Evolutionary conservation across 2,888 invertebrate genomes (phyloP), one percentile per base, ranked within the genome.

Genomic region (Cheilosia vulpina): DNA sequence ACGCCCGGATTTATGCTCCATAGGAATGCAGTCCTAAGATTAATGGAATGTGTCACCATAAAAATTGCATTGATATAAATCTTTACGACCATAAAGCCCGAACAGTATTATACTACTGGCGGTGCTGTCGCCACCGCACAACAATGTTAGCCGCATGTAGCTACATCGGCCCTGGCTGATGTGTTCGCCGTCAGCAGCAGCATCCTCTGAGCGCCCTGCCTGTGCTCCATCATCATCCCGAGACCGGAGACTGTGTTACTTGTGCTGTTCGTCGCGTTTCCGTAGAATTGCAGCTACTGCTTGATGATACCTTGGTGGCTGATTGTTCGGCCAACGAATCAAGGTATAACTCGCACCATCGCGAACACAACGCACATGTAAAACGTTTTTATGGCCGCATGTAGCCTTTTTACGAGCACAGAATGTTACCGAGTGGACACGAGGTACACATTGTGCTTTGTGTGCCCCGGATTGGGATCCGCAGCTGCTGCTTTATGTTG

Each of bases 11-110:
- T 69, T 75, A 75, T 55, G 15, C 53, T 47, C n/a, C 45, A 41
- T 24, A 34, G 50, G 80, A 62, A 80, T 71, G 69, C 75, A 80
- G 65, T 50, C 65, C 60, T 45, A 47, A 71, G 80, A 84, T 84
- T 75, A 84, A 84, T 84, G 80, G 84, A 80, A 76, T 84, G 79
- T 84, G 84, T 84, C 80, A 71, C 80, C 84, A 84, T 84, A 84
- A 84, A 84, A 84, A 84, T 71, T 71, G 80, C 80, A 69, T 80
- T 60, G 73, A 79, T 65, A 84, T 84, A 84, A 84, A 79, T 84
- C 79, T 84, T 75, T 71, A 80, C 75, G 63, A 84, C 75, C 80
- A 65, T 55, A 62, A 47, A 75, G 50, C 50, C 19, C 52, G 43
- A n/a, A 45, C 38, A 34, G 43, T 62, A 34, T 50, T 21, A 55